Evolutionary conservation across 2,797 vertebrate genomes (phyloP), one percentile per base, ranked within the genome.

Genomic region (Psittacula echo): DNA sequence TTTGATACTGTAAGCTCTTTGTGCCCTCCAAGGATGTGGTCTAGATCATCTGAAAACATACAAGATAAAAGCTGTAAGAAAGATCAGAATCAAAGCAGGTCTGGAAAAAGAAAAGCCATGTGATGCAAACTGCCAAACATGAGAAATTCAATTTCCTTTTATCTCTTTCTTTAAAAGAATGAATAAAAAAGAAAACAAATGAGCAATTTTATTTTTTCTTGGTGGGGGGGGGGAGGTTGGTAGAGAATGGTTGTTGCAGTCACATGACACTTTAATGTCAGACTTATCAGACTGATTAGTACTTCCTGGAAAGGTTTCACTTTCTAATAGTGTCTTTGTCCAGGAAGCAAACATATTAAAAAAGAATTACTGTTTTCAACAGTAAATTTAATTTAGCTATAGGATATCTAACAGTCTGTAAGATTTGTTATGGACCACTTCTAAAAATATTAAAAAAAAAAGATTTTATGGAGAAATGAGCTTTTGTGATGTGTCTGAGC

Each of bases 31-130:
- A 83, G 65, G 62, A 87, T 54, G 50, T 73, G 32, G 23, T 74
- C 37, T 80, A 16, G 47, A 82, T 94, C 58, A 90, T 92, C 72
- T 95, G 90, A 94, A 96, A 82, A 87, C 42, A 34, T 48, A 7
- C 13, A 30, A 89, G 37, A 61, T 45, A 73, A 81, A 90, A 88
- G 19, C 84, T 47, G 9, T 7, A 61, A 66, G 72, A 47, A 70
- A 78, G 27, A 58, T 68, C 48, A 82, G 21, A 51, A 27, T 77
- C 42, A 89, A 94, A 93, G 65, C n/a, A 61, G 65, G 60, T 84
- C 61, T 77, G 64, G 67, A 66, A 81, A 85, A 87, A 82, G 24
- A 50, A 78, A 75, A 74, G 23, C 30, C 80, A 83, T 85, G 56
- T 80, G 95, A 89, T 90, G 15, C 3, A 7, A 94, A 65, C 7